phyloP scores from a whole-genome alignment of 2,113 vertebrate species.

The Uropsilus gracilis region DNA sequence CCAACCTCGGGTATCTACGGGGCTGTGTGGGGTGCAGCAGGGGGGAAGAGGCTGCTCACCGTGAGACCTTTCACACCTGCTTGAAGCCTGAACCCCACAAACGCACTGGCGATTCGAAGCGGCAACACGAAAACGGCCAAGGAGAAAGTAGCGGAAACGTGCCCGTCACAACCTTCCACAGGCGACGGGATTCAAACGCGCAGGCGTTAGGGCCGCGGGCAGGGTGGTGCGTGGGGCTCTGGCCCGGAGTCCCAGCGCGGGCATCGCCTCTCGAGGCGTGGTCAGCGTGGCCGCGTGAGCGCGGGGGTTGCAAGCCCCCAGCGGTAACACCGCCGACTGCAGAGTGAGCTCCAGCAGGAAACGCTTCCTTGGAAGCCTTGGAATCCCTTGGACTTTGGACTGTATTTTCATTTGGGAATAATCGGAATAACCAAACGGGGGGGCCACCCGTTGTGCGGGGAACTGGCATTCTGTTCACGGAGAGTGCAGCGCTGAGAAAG shows the following conservation, averaged over 20 bases:
- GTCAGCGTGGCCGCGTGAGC: background rate
- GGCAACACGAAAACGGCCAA: background rate
- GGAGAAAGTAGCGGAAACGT: background rate
- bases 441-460: background rate
- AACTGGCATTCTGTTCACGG: background rate
- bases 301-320: background rate
- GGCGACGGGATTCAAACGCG: too few species aligned
- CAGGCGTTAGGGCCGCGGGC: too few species aligned
- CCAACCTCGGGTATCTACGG: background rate
- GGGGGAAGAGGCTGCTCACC: background rate
- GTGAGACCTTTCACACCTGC: background rate
- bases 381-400: background rate
- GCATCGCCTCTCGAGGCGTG: background rate
- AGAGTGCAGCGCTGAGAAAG: background rate
- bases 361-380: background rate
- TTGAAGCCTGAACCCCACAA: background rate
- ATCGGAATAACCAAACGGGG: background rate
- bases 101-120: background rate
- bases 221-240: background rate
- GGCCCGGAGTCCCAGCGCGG: background rate
- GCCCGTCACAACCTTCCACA: background rate
- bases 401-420: conserved; percentile 25
- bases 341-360: background rate
- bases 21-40: background rate
- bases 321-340: background rate